Evolutionary conservation across 2,888 invertebrate genomes (phyloP), one percentile per base, ranked within the genome.

Genomic region (Antitype chi): DNA sequence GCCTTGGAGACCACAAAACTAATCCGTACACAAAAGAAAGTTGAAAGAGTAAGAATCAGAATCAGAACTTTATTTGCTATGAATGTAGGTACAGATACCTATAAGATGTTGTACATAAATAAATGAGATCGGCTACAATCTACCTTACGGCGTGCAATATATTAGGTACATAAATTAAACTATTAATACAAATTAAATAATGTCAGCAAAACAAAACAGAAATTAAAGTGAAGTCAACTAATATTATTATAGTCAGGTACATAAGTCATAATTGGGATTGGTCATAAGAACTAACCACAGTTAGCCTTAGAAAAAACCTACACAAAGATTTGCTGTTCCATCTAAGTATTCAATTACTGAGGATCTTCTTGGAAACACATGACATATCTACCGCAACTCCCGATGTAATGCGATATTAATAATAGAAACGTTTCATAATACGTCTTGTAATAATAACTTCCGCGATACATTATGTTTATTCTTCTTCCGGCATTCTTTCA

Each of bases 401-500:
- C 62, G 57, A 73, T 70, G 62, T 25, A 75, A 72, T 67, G 64
- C 55, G 47, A 66, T 73, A 79, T 74, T 74, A 76, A 66, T 70
- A 85, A 81, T 69, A 47, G 43, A 47, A 47, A 81, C 70, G 55
- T 70, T 85, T 81, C 66, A 71, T 84, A 76, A 81, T 81, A 77
- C 55, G 52, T 72, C 17, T 71, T 72, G 64, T 71, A 71, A 76
- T 82, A 74, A 78, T 74, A 78, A 82, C 70, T 78, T 76, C 75
- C 85, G 70, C 69, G 32, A 52, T 72, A 72, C 70, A 74, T 70
- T 59, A 74, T 85, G 74, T 75, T 70, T 75, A 82, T 82, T 62
- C 71, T 75, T 70, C 73, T 82, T 84, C 83, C 86, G 75, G 78
- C 78, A 82, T 82, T 85, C 63, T 73, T 85, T 70, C 62, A 78